phyloP scores from a whole-genome alignment of 2,113 vertebrate species.

The Nesospiza acunhae region DNA sequence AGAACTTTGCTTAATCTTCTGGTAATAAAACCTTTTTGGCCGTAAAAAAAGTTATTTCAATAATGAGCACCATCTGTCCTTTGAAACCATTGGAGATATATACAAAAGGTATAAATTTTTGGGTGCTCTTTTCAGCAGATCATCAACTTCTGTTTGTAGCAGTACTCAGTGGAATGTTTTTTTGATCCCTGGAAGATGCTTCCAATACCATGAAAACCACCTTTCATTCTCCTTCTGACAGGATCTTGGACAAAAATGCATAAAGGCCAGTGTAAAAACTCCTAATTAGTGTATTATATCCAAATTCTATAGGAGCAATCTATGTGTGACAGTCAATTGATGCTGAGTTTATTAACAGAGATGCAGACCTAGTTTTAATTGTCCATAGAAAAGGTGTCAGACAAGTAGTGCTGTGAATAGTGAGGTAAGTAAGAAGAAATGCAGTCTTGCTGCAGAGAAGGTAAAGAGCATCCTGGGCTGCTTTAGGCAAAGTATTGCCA shows the following conservation, averaged over 20 bases:
- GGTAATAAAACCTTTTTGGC: not conserved
- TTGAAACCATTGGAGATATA: not conserved
- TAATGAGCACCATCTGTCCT: not conserved
- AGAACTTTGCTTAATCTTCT: not conserved
- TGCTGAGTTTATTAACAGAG: not conserved
- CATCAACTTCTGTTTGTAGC: not conserved
- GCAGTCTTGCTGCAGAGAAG: not conserved
- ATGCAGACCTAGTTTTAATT: not conserved
- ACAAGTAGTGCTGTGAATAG: not conserved
- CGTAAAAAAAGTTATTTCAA: not conserved
- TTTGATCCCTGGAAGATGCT: not conserved
- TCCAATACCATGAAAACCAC: not conserved
- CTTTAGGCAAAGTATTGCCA: not conserved
- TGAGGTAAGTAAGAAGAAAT: not conserved
- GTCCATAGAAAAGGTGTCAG: not conserved
- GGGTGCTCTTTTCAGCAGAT: not conserved
- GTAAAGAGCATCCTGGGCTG: not conserved
- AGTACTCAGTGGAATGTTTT: not conserved
- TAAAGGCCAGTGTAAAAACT: not conserved
- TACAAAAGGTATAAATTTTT: not conserved
- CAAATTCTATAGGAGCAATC: not conserved
- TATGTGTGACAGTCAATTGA: rapidly evolving
- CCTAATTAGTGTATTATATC: not conserved
- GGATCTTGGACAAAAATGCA: not conserved
- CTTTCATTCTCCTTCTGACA: not conserved